Evolutionary conservation across 2,113 vertebrate genomes (phyloP).

Genomic region (Pseudois nayaur): DNA sequence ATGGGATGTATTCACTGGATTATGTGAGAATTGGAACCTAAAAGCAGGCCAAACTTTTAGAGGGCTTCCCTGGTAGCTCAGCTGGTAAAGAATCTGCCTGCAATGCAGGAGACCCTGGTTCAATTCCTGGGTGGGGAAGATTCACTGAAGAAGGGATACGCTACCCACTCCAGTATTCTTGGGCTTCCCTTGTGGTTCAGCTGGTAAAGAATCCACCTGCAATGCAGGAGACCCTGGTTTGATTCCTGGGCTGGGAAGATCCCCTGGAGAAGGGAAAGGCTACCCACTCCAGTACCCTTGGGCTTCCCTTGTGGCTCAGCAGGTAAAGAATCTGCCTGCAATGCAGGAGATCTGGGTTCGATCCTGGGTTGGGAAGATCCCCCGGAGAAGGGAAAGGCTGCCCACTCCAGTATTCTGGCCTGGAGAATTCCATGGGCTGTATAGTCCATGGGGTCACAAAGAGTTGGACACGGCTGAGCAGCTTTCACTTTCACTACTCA

Average conservation of each 20-base stretch:
- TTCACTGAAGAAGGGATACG: rapidly evolving
- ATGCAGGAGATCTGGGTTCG: rapidly evolving
- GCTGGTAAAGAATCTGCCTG: not conserved
- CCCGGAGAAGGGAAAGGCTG: no score
- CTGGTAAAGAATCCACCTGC: not conserved
- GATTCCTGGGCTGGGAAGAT: not conserved
- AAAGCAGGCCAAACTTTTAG: not conserved
- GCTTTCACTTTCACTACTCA: no score
- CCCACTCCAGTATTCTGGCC: no score
- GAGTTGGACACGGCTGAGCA: no score
- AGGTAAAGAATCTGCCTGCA: not conserved
- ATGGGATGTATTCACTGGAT: not conserved
- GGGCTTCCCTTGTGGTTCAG: not conserved
- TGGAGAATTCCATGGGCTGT: no score
- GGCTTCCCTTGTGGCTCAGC: not conserved
- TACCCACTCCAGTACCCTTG: not conserved
- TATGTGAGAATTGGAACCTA: not conserved
- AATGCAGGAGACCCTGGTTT: rapidly evolving
- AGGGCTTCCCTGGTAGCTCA: not conserved
- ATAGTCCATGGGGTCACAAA: no score
- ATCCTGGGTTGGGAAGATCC: no score
- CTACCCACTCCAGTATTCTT: not conserved
- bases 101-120: not conserved
- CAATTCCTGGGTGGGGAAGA: not conserved
- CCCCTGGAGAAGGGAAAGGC: not conserved